A percentile compares a stretch with the other conserved stretches of the same genome.
phyloP scores from a whole-genome alignment of 2,797 vertebrate species.

The Paramormyrops hopkinsi region DNA sequence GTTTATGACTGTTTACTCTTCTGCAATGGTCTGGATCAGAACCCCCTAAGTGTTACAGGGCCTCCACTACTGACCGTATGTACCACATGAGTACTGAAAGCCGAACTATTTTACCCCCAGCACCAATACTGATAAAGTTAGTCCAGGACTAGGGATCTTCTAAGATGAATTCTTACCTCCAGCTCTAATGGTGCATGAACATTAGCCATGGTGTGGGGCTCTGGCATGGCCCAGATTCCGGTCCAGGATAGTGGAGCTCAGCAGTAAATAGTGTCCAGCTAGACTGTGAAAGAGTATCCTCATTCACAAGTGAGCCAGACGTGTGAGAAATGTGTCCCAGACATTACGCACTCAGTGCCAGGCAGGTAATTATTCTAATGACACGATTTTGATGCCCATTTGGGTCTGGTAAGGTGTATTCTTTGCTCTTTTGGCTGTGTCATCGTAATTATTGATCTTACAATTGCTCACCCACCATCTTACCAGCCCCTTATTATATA shows the following conservation, averaged over 20 bases:
- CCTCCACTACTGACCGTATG: background rate
- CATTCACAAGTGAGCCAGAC: background rate
- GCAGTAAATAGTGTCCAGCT: background rate
- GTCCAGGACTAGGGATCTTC: background rate
- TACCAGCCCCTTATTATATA: background rate
- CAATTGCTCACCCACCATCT: background rate
- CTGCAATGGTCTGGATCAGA: background rate
- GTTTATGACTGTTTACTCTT: background rate
- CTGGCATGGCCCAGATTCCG: background rate
- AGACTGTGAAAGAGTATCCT: background rate
- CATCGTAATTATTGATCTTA: background rate
- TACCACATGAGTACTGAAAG: background rate
- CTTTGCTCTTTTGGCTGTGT: background rate
- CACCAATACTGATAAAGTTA: background rate
- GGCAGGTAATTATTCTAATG: background rate
- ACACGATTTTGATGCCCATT: background rate
- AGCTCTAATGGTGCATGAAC: background rate
- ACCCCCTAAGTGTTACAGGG: background rate
- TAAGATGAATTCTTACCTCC: background rate
- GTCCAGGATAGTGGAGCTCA: background rate
- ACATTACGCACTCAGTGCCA: background rate
- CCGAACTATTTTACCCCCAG: background rate
- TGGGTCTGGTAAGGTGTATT: background rate
- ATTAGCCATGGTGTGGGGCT: background rate
- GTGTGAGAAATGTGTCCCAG: background rate